Evolutionary conservation across 1,140 invertebrate genomes (phyloP).

Genomic region (Brachionus koreanus): DNA sequence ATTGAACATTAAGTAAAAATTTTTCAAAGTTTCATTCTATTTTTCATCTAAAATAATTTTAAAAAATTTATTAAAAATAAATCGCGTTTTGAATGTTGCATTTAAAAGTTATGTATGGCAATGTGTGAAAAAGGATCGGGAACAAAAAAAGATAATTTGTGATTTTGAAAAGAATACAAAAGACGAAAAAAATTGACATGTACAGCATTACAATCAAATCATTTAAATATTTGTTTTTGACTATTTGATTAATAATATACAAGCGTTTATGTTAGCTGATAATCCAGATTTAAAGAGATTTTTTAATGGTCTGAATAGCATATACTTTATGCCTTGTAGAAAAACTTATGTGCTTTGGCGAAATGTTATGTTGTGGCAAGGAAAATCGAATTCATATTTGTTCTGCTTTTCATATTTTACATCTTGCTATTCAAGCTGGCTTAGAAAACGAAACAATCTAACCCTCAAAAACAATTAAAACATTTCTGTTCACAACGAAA

Average conservation of each 20-base stretch:
- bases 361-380: background rate
- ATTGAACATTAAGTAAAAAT: no score
- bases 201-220: background rate
- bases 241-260: conserved; percentile 48
- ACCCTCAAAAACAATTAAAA: background rate
- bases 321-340: conserved; percentile 46
- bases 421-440: background rate
- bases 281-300: conserved; percentile 47
- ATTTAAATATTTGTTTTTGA: background rate
- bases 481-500: background rate
- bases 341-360: background rate
- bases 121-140: background rate
- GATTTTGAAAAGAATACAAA: background rate
- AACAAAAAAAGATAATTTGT: background rate
- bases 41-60: no score
- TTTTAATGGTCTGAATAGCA: conserved; percentile 46
- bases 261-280: conserved; percentile 48
- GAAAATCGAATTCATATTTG: background rate
- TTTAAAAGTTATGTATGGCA: background rate
- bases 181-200: background rate
- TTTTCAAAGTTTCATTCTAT: no score
- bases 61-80: no score
- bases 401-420: background rate
- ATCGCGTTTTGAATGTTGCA: no score
- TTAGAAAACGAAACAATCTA: background rate